Conservation (phyloP, 2,888 invertebrate species). For the Aplocera efformata region DNA sequence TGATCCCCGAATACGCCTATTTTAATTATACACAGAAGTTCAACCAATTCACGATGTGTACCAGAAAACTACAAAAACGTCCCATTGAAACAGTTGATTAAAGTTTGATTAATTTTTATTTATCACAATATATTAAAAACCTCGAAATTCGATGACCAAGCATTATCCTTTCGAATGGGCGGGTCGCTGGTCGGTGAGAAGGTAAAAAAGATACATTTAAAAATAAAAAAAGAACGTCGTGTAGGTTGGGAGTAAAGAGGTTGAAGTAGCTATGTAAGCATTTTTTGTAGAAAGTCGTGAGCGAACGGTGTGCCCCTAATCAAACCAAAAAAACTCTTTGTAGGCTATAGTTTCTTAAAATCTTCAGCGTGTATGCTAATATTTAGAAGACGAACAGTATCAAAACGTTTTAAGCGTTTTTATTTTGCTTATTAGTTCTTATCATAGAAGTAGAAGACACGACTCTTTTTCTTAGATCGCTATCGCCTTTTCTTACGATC, state of each 20-base stretch:
- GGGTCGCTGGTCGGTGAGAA: slow-evolving; percentile 35
- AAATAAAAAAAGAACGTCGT: slow-evolving; percentile 46
- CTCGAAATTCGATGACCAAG: slow-evolving; percentile 57
- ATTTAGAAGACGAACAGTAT: too few species aligned
- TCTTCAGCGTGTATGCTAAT: too few species aligned
- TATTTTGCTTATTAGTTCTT: too few species aligned
- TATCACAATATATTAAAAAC: slow-evolving; percentile 40
- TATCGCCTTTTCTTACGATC: too few species aligned
- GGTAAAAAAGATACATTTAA: slow-evolving; percentile 32
- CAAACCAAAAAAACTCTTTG: too few species aligned
- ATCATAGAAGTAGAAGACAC: too few species aligned
- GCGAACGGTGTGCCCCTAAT: slow-evolving; percentile 22
- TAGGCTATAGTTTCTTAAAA: too few species aligned
- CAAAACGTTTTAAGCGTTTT: too few species aligned
- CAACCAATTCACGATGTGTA: slow-evolving; percentile 23
- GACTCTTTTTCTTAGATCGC: too few species aligned
- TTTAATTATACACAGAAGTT: slow-evolving; percentile 32
- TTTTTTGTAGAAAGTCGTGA: slow-evolving; percentile 24
- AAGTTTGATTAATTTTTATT: slow-evolving; percentile 72
- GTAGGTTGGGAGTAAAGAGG: slow-evolving; percentile 41
- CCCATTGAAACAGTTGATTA: slow-evolving; percentile 71
- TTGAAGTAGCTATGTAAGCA: slow-evolving; percentile 40
- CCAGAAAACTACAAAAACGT: slow-evolving; percentile 38
- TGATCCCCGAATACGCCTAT: too few species aligned
- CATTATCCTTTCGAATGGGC: slow-evolving; percentile 49